Base-by-base conservation (phyloP, 2,888 invertebrate genomes). In the Plemyria rubiginata region DNA sequence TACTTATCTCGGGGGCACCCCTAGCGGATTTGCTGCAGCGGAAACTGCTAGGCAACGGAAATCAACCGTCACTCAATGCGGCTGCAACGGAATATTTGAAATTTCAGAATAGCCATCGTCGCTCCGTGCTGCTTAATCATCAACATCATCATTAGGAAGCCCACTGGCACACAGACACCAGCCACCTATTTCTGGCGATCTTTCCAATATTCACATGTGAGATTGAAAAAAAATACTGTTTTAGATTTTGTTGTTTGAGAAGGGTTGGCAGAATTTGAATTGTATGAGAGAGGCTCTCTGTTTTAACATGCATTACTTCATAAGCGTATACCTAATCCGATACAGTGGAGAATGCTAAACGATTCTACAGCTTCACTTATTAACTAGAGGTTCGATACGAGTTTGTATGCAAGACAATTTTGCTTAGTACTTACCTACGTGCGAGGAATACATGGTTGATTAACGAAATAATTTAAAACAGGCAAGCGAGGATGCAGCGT, bases 381-480 rank as follows among this genome's bases (percentile, higher is more conserved):
- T 56, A 60, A 56, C 43, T 56, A 60, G 43, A 48, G 28, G 28
- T 63, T 54, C 43, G 16, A 48, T 60, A 36, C 55, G 16, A 46
- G 60, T 60, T 57, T 54, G 60, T 60, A 60, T 65, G 56, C 60
- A 50, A 54, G 57, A 22, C 60, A 60, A 55, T 54, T 49, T 50
- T 28, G 38, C 48, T 64, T 48, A 63, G 52, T 53, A 55, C 9
- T 48, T 53, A 55, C n/a, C 52, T 56, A 53, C 60, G 56, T 64
- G 64, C 57, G 40, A 50, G 16, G 60, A 65, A 65, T 60, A 60
- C 28, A 11, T 22, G 13, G 38, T 51, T 45, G 29, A 60, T 64
- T 53, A 49, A 53, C 8, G 16, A 58, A 58, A 51, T 51, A 54
- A 62, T 60, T 49, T 48, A 7, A 46, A 54, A 36, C 46, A 48